Evolutionary conservation across 2,797 vertebrate species (phyloP).

Genomic region (Ctenochaetus hawaiiensis): DNA sequence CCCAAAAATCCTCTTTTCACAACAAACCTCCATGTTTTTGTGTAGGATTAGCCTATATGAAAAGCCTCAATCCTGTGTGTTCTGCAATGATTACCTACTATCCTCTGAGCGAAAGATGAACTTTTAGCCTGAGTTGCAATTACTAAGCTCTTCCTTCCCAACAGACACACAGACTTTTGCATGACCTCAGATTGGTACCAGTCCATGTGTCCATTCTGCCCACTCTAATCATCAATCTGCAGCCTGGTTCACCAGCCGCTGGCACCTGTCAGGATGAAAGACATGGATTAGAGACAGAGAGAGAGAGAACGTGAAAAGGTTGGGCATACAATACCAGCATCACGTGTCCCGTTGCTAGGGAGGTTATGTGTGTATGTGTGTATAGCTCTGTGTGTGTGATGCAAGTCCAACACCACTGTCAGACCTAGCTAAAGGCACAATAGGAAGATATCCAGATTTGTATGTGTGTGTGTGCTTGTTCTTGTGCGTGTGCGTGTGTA

Average conservation of each 20-base stretch:
- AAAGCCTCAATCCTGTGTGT: conserved; percentile 23
- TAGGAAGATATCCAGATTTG: conserved; percentile 73
- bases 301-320: conserved; percentile 75
- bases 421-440: conserved; percentile 75
- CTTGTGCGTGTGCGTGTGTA: conserved; percentile 39
- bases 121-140: conserved; percentile 47
- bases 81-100: conserved; percentile 13
- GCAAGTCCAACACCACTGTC: conserved; percentile 74
- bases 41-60: conserved; percentile 13
- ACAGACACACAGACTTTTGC: conserved; percentile 47
- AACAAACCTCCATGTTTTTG: conserved; percentile 13
- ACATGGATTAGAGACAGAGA: conserved; percentile 79
- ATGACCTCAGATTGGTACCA: conserved; percentile 75
- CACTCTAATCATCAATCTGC: conserved; percentile 78
- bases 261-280: conserved; percentile 83
- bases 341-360: conserved; percentile 78
- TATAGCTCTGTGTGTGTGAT: conserved; percentile 62
- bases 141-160: conserved; percentile 29
- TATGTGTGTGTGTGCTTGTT: conserved; percentile 24
- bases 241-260: conserved; percentile 75
- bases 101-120: conserved; percentile 37
- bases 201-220: conserved; percentile 75
- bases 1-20: neutral
- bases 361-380: conserved; percentile 54
- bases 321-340: conserved; percentile 74